Evolutionary conservation across 2,797 vertebrate species (phyloP).

Genomic region (Eleutherodactylus coqui): DNA sequence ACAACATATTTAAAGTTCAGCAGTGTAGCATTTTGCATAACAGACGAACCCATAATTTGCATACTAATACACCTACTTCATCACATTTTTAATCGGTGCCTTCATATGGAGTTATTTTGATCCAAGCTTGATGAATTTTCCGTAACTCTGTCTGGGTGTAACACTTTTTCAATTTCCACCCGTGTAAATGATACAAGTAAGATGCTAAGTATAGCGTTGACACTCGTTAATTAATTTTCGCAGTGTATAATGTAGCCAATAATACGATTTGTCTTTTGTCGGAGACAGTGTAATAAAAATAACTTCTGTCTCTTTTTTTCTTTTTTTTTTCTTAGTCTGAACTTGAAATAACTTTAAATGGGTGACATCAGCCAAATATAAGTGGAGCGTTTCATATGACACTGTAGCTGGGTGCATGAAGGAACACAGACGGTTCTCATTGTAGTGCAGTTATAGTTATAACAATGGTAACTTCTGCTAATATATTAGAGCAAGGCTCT

Average conservation of each 20-base stretch:
- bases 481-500: too few relatives aligned
- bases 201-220: not conserved
- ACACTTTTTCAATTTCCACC: too few relatives aligned
- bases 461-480: too few relatives aligned
- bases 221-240: constrained; percentile 23
- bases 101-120: not conserved
- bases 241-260: not conserved
- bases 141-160: too few relatives aligned
- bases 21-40: too few relatives aligned
- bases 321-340: too few relatives aligned
- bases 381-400: not conserved
- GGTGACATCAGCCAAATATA: not conserved
- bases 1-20: too few relatives aligned
- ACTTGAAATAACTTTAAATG: not conserved
- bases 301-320: not conserved
- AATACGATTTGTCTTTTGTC: constrained; percentile 14
- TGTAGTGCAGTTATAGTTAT: too few relatives aligned
- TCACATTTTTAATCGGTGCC: too few relatives aligned
- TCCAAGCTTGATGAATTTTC: too few relatives aligned
- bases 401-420: not conserved
- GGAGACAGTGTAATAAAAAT: not conserved
- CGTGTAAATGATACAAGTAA: not conserved
- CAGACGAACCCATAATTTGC: too few relatives aligned
- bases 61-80: too few relatives aligned
- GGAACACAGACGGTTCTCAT: not conserved